Evolutionary conservation across 2,797 vertebrate species (phyloP).

Genomic region (Apogon hyalosoma): DNA sequence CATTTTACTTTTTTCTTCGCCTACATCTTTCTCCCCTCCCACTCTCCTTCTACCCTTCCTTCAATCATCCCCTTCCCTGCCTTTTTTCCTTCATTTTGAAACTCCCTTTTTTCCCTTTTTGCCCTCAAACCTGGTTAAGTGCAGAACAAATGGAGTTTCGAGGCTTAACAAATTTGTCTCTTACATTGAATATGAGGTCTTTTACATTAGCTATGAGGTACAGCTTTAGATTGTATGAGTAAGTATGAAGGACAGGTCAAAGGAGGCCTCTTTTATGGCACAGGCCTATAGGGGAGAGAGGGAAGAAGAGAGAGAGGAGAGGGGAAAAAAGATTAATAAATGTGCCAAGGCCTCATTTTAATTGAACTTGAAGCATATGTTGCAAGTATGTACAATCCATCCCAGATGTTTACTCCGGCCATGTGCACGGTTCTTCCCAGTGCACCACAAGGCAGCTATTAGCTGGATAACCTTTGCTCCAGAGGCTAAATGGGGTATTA

Average conservation of each 20-base stretch:
- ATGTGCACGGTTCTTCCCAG: constrained; percentile 86
- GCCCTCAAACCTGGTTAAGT: constrained; percentile 76
- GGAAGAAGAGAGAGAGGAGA: constrained; percentile 43
- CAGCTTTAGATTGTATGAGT: constrained; percentile 78
- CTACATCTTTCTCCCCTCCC: constrained; percentile 72
- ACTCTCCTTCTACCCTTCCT: constrained; percentile 60
- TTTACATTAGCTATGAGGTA: constrained; percentile 69
- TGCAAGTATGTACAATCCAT: constrained; percentile 94
- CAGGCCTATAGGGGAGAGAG: constrained; percentile 77
- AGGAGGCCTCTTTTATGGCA: constrained; percentile 87
- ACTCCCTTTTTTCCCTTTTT: constrained; percentile 38
- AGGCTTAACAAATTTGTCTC: constrained; percentile 84
- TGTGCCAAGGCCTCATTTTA: constrained; percentile 96
- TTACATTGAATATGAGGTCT: constrained; percentile 75
- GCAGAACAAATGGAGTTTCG: constrained; percentile 84
- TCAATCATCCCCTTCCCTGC: constrained; percentile 47
- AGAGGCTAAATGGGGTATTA: constrained; percentile 94
- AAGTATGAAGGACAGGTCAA: constrained; percentile 89
- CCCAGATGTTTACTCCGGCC: constrained; percentile 92
- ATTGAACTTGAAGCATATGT: constrained; percentile 98
- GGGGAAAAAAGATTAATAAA: constrained; percentile 92
- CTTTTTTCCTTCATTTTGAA: constrained; percentile 58
- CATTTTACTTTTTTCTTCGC: constrained; percentile 79
- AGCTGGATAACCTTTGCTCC: constrained; percentile 97
- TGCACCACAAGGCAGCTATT: constrained; percentile 95